A percentile compares a stretch with the other conserved stretches of the same genome.
phyloP scores from a whole-genome alignment of 2,888 invertebrate species.

The Psylliodes chrysocephalus region DNA sequence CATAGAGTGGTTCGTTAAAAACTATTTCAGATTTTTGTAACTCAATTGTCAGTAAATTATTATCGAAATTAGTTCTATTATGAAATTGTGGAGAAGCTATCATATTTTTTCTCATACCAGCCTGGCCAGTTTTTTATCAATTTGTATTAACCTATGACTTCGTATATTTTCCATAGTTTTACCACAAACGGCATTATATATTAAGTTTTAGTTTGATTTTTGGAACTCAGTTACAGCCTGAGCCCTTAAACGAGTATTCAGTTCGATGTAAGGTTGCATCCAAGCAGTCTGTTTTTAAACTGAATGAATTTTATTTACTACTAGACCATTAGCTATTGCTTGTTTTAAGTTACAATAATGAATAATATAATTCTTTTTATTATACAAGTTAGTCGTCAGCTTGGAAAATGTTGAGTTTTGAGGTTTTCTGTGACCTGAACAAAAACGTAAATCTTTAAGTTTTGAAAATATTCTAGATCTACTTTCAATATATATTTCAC shows the following conservation, averaged over 20 bases:
- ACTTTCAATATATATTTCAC: too few species aligned
- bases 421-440: neutral
- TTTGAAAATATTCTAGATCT: too few species aligned
- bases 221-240: constrained; percentile 41
- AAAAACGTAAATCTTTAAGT: neutral
- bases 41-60: neutral
- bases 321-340: constrained; percentile 42
- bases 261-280: too few species aligned
- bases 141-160: neutral
- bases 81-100: too few species aligned
- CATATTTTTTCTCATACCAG: too few species aligned
- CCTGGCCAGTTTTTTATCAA: too few species aligned
- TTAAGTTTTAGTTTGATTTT: constrained; percentile 10
- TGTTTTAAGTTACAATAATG: constrained; percentile 45
- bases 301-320: constrained; percentile 53
- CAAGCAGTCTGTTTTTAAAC: constrained; percentile 56
- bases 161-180: neutral
- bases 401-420: constrained; percentile 33
- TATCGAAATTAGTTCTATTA: too few species aligned
- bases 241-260: constrained; percentile 54
- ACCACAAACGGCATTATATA: neutral
- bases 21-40: neutral
- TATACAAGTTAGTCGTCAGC: constrained; percentile 43
- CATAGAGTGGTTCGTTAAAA: neutral
- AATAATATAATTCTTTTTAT: constrained; percentile 48